These are phyloP conservation scores for Gymnopithys bicolor DNA, from an alignment of 2,797 vertebrate species.

Conservation along the genomic window DNA sequence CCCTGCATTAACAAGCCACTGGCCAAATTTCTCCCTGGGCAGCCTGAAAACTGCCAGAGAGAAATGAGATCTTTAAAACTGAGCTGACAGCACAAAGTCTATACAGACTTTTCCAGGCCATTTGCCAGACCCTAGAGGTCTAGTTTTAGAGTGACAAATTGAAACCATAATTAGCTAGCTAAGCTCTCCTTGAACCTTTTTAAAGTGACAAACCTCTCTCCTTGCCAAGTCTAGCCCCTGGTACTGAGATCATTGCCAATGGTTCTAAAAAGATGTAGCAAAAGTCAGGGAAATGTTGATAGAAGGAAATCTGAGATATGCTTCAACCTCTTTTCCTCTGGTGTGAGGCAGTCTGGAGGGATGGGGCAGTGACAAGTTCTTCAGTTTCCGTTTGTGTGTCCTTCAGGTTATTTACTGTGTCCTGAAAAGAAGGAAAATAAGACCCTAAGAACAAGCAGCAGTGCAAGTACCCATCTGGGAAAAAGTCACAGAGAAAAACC, in stretches of 20 bases:
- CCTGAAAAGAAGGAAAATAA: neutral
- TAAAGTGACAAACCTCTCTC: neutral
- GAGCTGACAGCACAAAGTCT: constrained; percentile 11
- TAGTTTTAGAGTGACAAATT: constrained; percentile 58
- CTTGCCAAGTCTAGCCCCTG: neutral
- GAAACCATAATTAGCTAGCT: constrained; percentile 29
- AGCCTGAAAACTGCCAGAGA: constrained; percentile 44
- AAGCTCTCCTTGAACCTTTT: neutral
- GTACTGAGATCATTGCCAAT: neutral
- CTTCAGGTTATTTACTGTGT: neutral
- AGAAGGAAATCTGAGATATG: neutral
- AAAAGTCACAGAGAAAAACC: neutral
- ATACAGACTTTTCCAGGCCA: constrained; percentile 50
- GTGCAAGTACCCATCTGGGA: accelerated
- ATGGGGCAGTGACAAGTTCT: neutral
- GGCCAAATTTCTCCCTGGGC: constrained; percentile 45
- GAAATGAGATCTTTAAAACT: constrained; percentile 50
- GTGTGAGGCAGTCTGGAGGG: neutral
- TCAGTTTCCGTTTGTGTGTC: neutral
- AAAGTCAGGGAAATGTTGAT: neutral
- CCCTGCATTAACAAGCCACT: neutral
- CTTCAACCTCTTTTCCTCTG: neutral
- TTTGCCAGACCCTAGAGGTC: constrained; percentile 51
- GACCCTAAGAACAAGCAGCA: neutral
- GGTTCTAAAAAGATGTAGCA: neutral